Evolutionary conservation across 1,140 invertebrate species (phyloP), one percentile per base, ranked within the genome.

Genomic region (Ceratosolen solmsi): DNA sequence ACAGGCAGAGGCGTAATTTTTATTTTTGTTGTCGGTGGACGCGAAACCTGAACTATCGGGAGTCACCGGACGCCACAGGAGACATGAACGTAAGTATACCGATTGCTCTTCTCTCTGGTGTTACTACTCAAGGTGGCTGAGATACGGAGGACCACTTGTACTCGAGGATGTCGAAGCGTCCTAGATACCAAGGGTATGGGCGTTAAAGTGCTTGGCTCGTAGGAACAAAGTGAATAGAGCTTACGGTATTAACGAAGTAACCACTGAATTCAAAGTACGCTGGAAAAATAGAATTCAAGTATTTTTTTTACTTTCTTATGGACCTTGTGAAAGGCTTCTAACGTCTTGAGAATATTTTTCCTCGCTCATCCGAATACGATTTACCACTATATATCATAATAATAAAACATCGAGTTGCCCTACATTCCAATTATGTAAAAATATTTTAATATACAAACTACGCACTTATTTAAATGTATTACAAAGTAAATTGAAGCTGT

Each of bases 51-150:
- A 63, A 13, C 58, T 77, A 9, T 33, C 8, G 8, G 3, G 8
- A 15, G 7, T 27, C 1, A 25, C 4, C 13, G 46, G 7, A 7
- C 9, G 15, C 5, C 3, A 25, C 17, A 27, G 33, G 33, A 58
- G 13, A 0, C 36, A 79, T 79, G 77, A 71, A 79, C n/a, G 77
- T 79, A 65, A 79, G 77, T 79, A 79, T 58, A 27, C 27, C 17
- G 30, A 38, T 70, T 30, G 25, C n/a, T 17, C 13, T 30, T 33
- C 25, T 13, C 33, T 63, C 27, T 15, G 4, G 17, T 33, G 30
- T 15, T 33, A 17, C 1, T 13, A n/a, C n/a, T n/a, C n/a, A n/a
- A n/a, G 13, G 2, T 33, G 15, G 3, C 30, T 17, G 1, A 7
- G 1, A 5, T 46, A 63, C 17, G 13, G 1, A 15, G 3, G 30